These are phyloP conservation scores for Drosophila prolongata DNA, from an alignment of 2,888 invertebrate genomes.

Conservation along the genomic window DNA sequence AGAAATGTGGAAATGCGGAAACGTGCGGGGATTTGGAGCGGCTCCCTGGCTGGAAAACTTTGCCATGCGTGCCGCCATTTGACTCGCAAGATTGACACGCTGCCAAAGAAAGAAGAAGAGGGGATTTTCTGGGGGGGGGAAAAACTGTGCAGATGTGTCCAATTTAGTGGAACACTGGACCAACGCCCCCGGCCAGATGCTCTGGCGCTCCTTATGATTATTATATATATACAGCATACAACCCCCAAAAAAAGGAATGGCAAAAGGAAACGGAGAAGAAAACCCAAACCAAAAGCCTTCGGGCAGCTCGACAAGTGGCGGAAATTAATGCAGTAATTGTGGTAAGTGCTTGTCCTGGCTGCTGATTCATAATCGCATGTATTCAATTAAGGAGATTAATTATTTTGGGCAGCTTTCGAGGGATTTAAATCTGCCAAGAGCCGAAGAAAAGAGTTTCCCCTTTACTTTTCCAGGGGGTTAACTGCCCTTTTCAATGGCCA, in stretches of 20 bases:
- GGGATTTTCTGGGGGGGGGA: conserved; percentile 13
- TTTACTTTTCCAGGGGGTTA: not conserved
- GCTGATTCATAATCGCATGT: conserved; percentile 44
- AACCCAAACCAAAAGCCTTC: conserved; percentile 17
- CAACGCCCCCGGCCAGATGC: conserved; percentile 36
- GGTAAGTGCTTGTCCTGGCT: conserved; percentile 51
- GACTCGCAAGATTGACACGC: conserved; percentile 76
- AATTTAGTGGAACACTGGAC: conserved; percentile 70
- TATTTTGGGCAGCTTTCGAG: conserved; percentile 22
- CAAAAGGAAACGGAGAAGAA: conserved; percentile 2
- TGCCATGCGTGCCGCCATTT: conserved; percentile 76
- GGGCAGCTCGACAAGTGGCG: conserved; percentile 36
- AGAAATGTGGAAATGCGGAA: conserved; percentile 65
- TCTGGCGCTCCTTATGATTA: conserved; percentile 41
- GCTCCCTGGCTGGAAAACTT: conserved; percentile 56
- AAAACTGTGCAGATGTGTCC: conserved; percentile 75
- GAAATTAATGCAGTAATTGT: conserved; percentile 75
- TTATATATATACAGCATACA: conserved; percentile 10
- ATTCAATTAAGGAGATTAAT: conserved; percentile 50
- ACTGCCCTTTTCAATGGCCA: not conserved
- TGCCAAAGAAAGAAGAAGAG: conserved; percentile 54
- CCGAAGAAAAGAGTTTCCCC: conserved; percentile 18
- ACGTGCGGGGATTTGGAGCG: conserved; percentile 72
- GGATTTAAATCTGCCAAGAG: conserved; percentile 18
- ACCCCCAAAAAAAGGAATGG: conserved; percentile 6